phyloP scores from a whole-genome alignment of 2,797 vertebrate species.

The Propithecus perrieri region DNA sequence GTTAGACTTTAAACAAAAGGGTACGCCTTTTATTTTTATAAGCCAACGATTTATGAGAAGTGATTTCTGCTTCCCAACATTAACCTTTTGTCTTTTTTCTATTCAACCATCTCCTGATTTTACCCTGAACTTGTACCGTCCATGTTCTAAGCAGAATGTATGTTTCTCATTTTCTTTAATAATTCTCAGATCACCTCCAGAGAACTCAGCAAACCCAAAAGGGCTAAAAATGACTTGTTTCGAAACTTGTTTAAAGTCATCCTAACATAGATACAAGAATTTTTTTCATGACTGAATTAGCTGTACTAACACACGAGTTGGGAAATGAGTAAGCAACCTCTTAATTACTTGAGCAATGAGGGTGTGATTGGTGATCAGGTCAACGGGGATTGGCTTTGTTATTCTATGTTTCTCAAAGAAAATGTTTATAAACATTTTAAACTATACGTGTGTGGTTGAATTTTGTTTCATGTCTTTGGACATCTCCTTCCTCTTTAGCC shows the following conservation, averaged over 20 bases:
- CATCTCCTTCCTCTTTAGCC: not conserved
- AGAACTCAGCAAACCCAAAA: not conserved
- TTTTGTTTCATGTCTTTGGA: not conserved
- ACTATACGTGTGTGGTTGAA: not conserved
- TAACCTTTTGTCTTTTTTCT: constrained; percentile 15
- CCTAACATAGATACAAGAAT: not conserved
- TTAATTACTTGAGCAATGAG: not conserved
- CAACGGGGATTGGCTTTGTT: not conserved
- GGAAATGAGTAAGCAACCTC: not conserved
- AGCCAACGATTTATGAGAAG: not conserved
- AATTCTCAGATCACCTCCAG: constrained; percentile 14
- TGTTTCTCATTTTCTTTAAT: constrained; percentile 25
- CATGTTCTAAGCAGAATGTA: constrained; percentile 27
- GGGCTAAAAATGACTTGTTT: not conserved
- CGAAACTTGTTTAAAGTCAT: constrained; percentile 23
- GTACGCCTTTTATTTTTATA: constrained; percentile 19
- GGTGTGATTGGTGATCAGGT: not conserved
- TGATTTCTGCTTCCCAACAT: constrained; percentile 25
- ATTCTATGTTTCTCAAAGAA: constrained; percentile 7
- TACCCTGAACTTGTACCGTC: constrained; percentile 25
- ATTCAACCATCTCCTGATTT: constrained; percentile 42
- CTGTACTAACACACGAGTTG: not conserved
- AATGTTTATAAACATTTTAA: not conserved
- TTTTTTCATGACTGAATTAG: not conserved
- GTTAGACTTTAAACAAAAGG: not conserved